These are phyloP conservation scores for Hydrolagus colliei DNA, from an alignment of 2,797 vertebrate species.

Conservation along the genomic window DNA sequence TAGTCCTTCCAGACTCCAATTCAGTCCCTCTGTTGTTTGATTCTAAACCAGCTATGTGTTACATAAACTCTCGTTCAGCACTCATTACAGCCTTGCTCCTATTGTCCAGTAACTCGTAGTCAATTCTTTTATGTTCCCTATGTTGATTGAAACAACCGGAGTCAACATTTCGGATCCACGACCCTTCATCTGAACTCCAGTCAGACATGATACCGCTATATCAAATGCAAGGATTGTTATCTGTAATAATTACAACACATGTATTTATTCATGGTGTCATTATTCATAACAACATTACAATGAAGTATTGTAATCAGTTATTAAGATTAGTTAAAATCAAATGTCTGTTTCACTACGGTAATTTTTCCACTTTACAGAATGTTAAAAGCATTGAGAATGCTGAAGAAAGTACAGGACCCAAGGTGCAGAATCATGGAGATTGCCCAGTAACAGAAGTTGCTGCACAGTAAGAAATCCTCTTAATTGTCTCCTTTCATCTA, in stretches of 20 bases:
- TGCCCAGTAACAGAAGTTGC: background rate
- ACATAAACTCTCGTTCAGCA: too few species aligned
- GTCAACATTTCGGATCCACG: too few species aligned
- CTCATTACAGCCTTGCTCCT: too few species aligned
- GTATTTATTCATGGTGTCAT: background rate
- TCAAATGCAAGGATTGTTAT: background rate
- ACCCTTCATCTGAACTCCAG: too few species aligned
- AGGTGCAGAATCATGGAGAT: background rate
- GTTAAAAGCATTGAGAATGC: background rate
- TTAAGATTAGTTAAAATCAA: background rate
- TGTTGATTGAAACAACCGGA: too few species aligned
- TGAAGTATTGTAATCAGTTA: background rate
- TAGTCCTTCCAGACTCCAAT: too few species aligned
- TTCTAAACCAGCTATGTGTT: too few species aligned
- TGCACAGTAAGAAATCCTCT: background rate
- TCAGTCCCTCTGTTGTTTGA: too few species aligned
- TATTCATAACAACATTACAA: background rate
- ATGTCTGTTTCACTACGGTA: background rate
- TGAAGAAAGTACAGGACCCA: background rate
- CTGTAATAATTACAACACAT: background rate
- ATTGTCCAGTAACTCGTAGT: too few species aligned
- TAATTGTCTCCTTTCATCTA: too few species aligned
- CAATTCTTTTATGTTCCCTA: too few species aligned
- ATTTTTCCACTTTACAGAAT: background rate
- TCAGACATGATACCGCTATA: too few species aligned